Conservation (phyloP, 2,888 invertebrate species). For the Ectemnius continuus region DNA sequence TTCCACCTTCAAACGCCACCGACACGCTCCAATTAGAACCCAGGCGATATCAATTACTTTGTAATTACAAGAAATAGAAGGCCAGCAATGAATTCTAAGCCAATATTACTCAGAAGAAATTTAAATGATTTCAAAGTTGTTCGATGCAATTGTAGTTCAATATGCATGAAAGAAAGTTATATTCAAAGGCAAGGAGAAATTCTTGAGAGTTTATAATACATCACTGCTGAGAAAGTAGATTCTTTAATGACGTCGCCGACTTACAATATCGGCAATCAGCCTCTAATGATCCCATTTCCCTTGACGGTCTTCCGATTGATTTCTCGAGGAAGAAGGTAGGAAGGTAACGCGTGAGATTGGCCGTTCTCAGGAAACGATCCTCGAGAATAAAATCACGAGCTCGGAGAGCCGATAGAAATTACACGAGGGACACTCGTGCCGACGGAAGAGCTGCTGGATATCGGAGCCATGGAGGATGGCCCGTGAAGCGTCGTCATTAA, state of each 20-base stretch:
- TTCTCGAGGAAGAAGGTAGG: slow-evolving; percentile 19
- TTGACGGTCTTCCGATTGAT: slow-evolving; percentile 31
- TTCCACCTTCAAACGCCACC: no score
- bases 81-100: no score
- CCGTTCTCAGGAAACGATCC: slow-evolving; percentile 47
- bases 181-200: no score
- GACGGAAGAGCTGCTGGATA: slow-evolving; percentile 42
- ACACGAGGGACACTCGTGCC: slow-evolving; percentile 49
- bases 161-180: no score
- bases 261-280: slow-evolving; percentile 36
- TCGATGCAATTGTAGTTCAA: no score
- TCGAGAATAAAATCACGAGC: slow-evolving; percentile 56
- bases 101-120: no score
- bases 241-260: neutral
- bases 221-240: no score
- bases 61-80: no score
- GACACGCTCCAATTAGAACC: no score
- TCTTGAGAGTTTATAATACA: no score
- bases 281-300: slow-evolving; percentile 17
- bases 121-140: no score
- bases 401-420: slow-evolving; percentile 55
- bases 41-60: no score
- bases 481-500: slow-evolving; percentile 71
- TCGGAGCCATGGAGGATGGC: slow-evolving; percentile 56
- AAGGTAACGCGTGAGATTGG: slow-evolving; percentile 25